Base-by-base conservation (phyloP, 2,888 invertebrate species). In the Agrotis ipsilon region DNA sequence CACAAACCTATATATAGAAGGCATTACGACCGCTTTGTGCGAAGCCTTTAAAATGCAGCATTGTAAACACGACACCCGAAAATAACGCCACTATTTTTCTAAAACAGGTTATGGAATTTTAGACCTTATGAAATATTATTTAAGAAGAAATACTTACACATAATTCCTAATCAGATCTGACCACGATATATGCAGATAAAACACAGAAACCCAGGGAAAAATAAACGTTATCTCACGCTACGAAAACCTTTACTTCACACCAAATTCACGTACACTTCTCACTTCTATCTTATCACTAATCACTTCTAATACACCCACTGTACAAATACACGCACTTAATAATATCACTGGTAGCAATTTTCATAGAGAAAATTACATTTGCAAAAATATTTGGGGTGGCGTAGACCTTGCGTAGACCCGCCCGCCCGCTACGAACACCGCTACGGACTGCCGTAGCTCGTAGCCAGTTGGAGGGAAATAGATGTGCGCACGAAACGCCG, bases 391-490 rank as follows among this genome's bases (percentile, higher is more conserved):
- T 84, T 70, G 16, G 45, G n/a, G 24, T 54, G 52, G 55, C 66
- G 74, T 80, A 78, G 76, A 64, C 21, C 59, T 84, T 51, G 85
- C 90, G 90, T 89, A 90, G 88, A 85, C 78, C 75, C 90, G 83
- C 63, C 86, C 85, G 84, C 70, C 66, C 76, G 86, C 89, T 88
- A 87, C 90, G 88, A 76, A 73, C 62, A 18, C 85, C 77, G 90
- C 89, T 91, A 90, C 91, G 90, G 82, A 94, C 94, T 94, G 93
- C 92, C 94, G 93, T 94, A 93, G 90, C 73, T 39, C 52, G 65
- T 68, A 78, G 69, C 64, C 57, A 78, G 83, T 85, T 85, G 87
- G 87, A 86, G 88, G 87, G 88, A 87, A 86, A 77, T 82, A 82
- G 86, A 83, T 88, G 89, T 91, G 93, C 93, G 92, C 92, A 92